Conservation (phyloP, 2,797 vertebrate genomes). For the Mormyrus hasselquistii region DNA sequence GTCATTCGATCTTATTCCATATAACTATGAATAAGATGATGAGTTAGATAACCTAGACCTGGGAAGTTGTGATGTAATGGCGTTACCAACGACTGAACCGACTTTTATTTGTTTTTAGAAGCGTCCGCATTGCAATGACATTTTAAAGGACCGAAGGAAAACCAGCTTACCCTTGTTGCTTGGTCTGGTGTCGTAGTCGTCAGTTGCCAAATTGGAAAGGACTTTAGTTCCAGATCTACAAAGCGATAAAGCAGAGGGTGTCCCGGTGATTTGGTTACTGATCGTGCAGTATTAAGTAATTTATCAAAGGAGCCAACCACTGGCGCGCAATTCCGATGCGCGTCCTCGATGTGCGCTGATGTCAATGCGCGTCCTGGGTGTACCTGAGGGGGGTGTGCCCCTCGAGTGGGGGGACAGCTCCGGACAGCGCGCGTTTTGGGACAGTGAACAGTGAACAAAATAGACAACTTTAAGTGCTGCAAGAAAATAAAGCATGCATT, state of each 20-base stretch:
- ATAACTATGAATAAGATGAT: background rate
- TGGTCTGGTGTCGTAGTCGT: background rate
- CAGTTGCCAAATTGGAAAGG: background rate
- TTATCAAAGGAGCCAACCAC: conserved; percentile 2
- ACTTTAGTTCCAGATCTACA: background rate
- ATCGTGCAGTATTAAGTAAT: background rate
- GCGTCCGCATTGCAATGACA: background rate
- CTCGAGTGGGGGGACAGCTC: background rate
- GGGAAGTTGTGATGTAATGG: background rate
- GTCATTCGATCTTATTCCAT: background rate
- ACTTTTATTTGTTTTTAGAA: conserved; percentile 14
- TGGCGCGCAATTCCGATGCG: background rate
- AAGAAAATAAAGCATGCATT: background rate
- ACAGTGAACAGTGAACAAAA: conserved; percentile 1
- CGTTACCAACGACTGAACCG: conserved; percentile 2
- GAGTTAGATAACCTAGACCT: background rate
- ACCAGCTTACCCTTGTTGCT: background rate
- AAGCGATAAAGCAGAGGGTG: background rate
- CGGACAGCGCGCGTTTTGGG: background rate
- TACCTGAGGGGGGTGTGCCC: background rate
- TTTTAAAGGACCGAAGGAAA: background rate
- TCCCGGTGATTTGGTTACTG: background rate
- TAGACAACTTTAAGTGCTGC: background rate
- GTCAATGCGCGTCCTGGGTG: background rate
- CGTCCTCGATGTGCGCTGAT: background rate